Percentiles rank a stretch among this genome's conserved stretches.
Evolutionary conservation across 1,140 invertebrate genomes (phyloP).

Genomic region (Euwallacea fornicatus): DNA sequence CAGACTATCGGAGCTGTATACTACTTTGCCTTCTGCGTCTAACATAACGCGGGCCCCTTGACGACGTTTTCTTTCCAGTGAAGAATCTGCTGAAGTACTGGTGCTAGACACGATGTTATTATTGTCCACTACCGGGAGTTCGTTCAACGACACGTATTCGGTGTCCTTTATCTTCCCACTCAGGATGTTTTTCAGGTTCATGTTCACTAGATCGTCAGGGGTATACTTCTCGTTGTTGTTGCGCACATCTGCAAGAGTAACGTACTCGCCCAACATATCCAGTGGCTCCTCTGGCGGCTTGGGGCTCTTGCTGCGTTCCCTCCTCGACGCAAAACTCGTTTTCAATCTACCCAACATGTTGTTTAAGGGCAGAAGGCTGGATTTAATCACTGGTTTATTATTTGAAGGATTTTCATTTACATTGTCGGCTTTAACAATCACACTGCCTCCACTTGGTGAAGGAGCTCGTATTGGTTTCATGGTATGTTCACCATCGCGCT

Average conservation of each 20-base stretch:
- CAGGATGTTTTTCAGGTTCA: constrained; percentile 59
- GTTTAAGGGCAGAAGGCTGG: constrained; percentile 59
- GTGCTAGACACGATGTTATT: constrained; percentile 53
- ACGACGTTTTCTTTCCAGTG: constrained; percentile 54
- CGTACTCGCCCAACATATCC: constrained; percentile 68
- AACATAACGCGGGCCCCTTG: constrained; percentile 80
- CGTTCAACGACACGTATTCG: constrained; percentile 80
- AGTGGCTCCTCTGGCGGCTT: constrained; percentile 5
- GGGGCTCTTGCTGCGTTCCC: constrained; percentile 55
- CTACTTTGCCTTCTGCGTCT: constrained; percentile 85
- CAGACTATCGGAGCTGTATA: constrained; percentile 86
- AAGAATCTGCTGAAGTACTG: constrained; percentile 49
- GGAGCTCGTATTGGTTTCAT: constrained; percentile 43
- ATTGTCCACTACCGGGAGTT: constrained; percentile 64
- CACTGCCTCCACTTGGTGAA: constrained; percentile 51
- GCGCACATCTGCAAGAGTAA: constrained; percentile 79
- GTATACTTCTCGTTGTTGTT: constrained; percentile 68
- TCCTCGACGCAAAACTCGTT: constrained; percentile 54
- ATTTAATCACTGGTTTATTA: constrained; percentile 53
- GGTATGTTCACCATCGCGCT: constrained; percentile 19
- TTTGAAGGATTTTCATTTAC: constrained; percentile 24
- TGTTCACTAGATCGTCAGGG: constrained; percentile 56
- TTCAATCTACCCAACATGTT: constrained; percentile 66
- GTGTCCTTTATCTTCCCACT: constrained; percentile 63
- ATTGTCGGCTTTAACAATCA: constrained; percentile 49